Conservation (phyloP, 2,113 vertebrate species). For the Carassius auratus region DNA sequence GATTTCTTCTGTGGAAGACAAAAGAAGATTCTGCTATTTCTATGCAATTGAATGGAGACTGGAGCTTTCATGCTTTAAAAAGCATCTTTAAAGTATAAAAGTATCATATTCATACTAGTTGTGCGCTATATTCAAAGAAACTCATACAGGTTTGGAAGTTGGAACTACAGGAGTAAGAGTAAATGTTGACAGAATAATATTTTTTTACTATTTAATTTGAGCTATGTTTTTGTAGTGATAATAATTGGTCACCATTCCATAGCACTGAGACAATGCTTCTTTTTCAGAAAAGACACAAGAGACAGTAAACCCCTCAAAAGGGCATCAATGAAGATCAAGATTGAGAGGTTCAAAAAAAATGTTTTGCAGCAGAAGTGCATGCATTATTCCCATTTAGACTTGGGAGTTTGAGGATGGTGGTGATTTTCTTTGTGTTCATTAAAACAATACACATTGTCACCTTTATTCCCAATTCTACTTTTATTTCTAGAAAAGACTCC, state of each 20-base stretch:
- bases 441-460: constrained; percentile 28
- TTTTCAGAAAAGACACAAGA: constrained; percentile 72
- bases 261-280: constrained; percentile 53
- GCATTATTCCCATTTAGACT: not conserved
- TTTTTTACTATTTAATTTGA: not conserved
- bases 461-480: constrained; percentile 34
- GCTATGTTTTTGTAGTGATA: not conserved
- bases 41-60: no score
- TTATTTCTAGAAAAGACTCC: constrained; percentile 71
- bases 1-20: no score
- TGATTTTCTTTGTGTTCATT: constrained; percentile 19
- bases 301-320: constrained; percentile 72
- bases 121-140: not conserved
- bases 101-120: no score
- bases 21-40: not conserved
- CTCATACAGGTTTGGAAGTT: not conserved
- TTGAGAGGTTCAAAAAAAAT: constrained; percentile 71
- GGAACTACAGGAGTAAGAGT: no score
- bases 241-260: not conserved
- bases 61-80: not conserved
- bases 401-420: not conserved
- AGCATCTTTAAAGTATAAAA: not conserved
- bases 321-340: constrained; percentile 67
- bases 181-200: not conserved
- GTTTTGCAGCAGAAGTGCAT: constrained; percentile 38